These are phyloP conservation scores for Halcyon chelicuti DNA, from an alignment of 2,797 vertebrate species.

Conservation along the genomic window DNA sequence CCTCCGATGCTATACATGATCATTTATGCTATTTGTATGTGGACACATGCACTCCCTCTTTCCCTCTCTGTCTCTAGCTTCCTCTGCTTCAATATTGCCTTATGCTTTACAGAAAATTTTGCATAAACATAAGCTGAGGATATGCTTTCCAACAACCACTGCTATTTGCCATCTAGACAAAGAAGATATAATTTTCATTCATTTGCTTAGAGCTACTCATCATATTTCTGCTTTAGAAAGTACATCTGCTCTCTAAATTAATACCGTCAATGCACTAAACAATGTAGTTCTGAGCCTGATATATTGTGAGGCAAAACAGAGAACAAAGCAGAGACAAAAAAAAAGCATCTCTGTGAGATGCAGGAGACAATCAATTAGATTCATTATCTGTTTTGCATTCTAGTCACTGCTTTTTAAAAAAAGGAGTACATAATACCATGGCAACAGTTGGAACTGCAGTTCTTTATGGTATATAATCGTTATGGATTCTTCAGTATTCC, in stretches of 20 bases:
- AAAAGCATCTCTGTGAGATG: conserved; percentile 67
- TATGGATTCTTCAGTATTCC: conserved; percentile 77
- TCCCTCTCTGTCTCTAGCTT: background rate
- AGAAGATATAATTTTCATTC: conserved; percentile 23
- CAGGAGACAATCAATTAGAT: conserved; percentile 79
- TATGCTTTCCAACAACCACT: conserved; percentile 36
- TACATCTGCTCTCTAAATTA: conserved; percentile 49
- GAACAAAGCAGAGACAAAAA: conserved; percentile 68
- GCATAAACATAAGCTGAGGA: conserved; percentile 34
- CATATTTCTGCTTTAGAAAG: conserved; percentile 55
- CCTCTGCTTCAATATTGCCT: background rate
- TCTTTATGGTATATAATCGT: conserved; percentile 80
- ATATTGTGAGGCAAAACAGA: conserved; percentile 61
- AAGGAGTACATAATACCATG: conserved; percentile 78
- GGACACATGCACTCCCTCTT: background rate
- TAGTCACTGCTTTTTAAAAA: conserved; percentile 79
- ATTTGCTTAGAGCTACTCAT: conserved; percentile 55
- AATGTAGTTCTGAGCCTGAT: conserved; percentile 52
- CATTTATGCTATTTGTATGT: background rate
- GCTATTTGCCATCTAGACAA: conserved; percentile 46
- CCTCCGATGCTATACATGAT: background rate
- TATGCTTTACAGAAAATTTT: background rate
- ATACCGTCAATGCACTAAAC: conserved; percentile 41
- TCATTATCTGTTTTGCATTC: conserved; percentile 82
- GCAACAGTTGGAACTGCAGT: conserved; percentile 80